Conservation (phyloP, 2,888 invertebrate genomes). For the Drosophila trichaetosa region DNA sequence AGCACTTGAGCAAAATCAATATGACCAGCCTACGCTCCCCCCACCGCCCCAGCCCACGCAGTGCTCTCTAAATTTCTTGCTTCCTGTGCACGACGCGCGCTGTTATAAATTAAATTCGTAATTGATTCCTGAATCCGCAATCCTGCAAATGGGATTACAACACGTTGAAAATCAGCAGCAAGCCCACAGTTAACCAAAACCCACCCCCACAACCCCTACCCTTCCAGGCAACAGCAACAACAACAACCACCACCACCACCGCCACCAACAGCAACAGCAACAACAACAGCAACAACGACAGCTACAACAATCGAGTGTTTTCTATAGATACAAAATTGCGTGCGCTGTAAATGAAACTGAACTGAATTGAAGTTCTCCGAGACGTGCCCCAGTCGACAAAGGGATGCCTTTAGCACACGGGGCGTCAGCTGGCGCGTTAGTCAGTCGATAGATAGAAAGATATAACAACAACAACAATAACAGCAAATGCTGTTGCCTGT, state of each 20-base stretch:
- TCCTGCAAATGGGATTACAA: constrained; percentile 82
- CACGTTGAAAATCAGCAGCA: constrained; percentile 78
- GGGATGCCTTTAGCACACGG: constrained; percentile 32
- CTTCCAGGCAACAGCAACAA: constrained; percentile 7
- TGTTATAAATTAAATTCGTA: constrained; percentile 81
- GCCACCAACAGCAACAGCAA: constrained; percentile 11
- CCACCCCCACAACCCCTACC: constrained; percentile 5
- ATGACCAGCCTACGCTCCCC: constrained; percentile 24
- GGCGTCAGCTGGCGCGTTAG: constrained; percentile 71
- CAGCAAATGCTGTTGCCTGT: constrained; percentile 9
- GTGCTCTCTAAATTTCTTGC: constrained; percentile 58
- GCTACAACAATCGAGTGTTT: constrained; percentile 29
- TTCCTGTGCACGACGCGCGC: constrained; percentile 66
- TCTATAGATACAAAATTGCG: constrained; percentile 73
- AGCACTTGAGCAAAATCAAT: constrained; percentile 67
- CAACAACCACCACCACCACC: constrained; percentile 29
- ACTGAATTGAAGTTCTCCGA: constrained; percentile 22
- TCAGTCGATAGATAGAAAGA: constrained; percentile 63
- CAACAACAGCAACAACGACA: constrained; percentile 32
- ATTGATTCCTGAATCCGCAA: constrained; percentile 83
- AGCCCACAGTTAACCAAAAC: constrained; percentile 19
- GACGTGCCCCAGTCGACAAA: constrained; percentile 1
- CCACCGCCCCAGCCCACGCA: background rate
- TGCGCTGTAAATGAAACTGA: constrained; percentile 67
- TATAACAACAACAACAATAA: constrained; percentile 22